phyloP scores from a whole-genome alignment of 2,113 vertebrate genomes.

The Montifringilla adamsi region DNA sequence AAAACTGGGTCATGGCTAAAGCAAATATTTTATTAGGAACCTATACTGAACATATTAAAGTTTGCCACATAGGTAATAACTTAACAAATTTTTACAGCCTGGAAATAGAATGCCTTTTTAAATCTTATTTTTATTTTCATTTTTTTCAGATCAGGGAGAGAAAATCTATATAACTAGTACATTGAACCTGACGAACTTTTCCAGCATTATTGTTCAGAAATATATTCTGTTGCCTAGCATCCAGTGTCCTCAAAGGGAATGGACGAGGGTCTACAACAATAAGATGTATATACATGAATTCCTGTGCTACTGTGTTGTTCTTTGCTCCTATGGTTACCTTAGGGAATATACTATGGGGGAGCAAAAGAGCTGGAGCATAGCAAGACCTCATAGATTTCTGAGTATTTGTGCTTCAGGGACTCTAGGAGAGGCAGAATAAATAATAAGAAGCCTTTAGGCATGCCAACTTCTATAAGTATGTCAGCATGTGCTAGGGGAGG shows the following conservation, averaged over 20 bases:
- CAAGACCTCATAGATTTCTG: neutral
- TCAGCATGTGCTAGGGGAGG: neutral
- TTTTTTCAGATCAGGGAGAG: neutral
- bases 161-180: neutral
- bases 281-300: neutral
- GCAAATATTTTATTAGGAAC: neutral
- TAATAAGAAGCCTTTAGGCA: slow-evolving; percentile 20
- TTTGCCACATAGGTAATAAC: neutral
- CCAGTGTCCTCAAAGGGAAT: neutral
- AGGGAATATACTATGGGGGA: neutral
- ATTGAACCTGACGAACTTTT: neutral
- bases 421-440: slow-evolving; percentile 3
- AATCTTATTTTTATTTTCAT: neutral
- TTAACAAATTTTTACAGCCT: neutral
- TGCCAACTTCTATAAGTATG: neutral
- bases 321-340: neutral
- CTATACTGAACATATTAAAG: neutral
- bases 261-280: neutral
- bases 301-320: neutral
- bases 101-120: neutral
- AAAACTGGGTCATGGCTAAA: neutral
- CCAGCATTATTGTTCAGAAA: neutral
- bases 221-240: neutral
- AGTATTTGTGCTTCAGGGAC: slow-evolving; percentile 23
- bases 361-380: neutral